A percentile compares a stretch with the other conserved stretches of the same genome.
Evolutionary conservation across 2,888 invertebrate species (phyloP).

Genomic region (Eupelmus urozonus): DNA sequence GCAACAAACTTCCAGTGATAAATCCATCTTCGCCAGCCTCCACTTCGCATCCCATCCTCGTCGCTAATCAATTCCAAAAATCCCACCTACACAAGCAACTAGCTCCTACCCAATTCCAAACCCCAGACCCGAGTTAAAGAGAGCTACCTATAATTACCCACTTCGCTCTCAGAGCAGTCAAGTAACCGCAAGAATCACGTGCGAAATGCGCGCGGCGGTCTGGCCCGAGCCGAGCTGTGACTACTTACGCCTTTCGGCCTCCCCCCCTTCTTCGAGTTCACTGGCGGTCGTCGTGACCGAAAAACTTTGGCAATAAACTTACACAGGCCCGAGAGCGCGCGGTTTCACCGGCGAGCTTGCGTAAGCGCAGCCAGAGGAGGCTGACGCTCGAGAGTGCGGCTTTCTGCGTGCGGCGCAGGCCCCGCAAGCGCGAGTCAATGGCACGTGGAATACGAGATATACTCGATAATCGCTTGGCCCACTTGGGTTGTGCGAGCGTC

Average conservation of each 20-base stretch:
- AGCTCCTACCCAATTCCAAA: too few relatives aligned
- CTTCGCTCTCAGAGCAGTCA: too few relatives aligned
- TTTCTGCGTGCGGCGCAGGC: conserved; percentile 2
- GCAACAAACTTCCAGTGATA: too few relatives aligned
- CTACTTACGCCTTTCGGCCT: conserved; percentile 40
- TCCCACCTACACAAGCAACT: too few relatives aligned
- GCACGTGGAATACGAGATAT: conserved; percentile 45
- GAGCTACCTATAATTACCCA: conserved; percentile 27
- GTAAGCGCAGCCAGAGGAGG: conserved; percentile 65
- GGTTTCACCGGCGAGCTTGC: conserved; percentile 75
- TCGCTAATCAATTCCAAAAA: too few relatives aligned
- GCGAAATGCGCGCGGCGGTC: conserved; percentile 44
- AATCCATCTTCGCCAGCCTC: too few relatives aligned
- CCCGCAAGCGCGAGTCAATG: conserved; percentile 49
- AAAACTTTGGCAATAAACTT: conserved; percentile 78
- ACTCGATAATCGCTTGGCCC: conserved; percentile 49
- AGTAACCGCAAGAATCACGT: conserved; percentile 39
- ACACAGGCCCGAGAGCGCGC: conserved; percentile 63
- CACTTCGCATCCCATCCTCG: too few relatives aligned
- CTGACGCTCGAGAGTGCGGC: background rate
- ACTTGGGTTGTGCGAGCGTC: conserved; percentile 14
- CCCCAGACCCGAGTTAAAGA: too few relatives aligned
- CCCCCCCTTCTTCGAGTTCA: too few relatives aligned
- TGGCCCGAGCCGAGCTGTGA: conserved; percentile 50
- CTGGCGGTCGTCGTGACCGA: conserved; percentile 76